A percentile compares a stretch with the other conserved stretches of the same genome.
Evolutionary conservation across 1,140 invertebrate genomes (phyloP).

Genomic region (Radopholus similis): DNA sequence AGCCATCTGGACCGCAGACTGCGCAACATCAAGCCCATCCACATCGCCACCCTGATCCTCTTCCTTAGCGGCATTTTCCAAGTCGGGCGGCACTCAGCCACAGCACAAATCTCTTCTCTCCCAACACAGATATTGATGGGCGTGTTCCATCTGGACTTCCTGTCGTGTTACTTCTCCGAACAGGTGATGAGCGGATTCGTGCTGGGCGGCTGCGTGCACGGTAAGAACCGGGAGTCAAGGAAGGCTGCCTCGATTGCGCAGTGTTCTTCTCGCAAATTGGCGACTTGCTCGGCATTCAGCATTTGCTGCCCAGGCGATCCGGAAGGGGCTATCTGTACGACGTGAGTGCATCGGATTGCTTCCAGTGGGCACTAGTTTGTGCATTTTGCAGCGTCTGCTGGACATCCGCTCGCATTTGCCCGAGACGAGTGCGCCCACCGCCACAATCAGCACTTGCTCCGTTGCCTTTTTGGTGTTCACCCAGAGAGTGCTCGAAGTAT

Average conservation of each 20-base stretch:
- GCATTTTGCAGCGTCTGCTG: slow-evolving; percentile 43
- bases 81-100: slow-evolving; percentile 13
- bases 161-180: slow-evolving; percentile 58
- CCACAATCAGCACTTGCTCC: slow-evolving; percentile 45
- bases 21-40: slow-evolving; percentile 41
- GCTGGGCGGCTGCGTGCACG: slow-evolving; percentile 51
- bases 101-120: not conserved
- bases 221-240: not conserved
- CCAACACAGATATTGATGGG: slow-evolving; percentile 47
- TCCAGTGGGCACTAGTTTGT: too few relatives aligned
- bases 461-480: slow-evolving; percentile 50
- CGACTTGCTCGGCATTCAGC: slow-evolving; percentile 48
- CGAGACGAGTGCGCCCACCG: slow-evolving; percentile 38
- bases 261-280: slow-evolving; percentile 58
- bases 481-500: slow-evolving; percentile 36
- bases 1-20: slow-evolving; percentile 6
- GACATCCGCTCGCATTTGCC: slow-evolving; percentile 41
- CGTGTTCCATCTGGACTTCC: slow-evolving; percentile 51
- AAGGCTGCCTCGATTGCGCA: not conserved
- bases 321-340: slow-evolving; percentile 47
- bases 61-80: slow-evolving; percentile 54
- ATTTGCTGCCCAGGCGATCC: slow-evolving; percentile 40
- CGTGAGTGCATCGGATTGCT: not conserved
- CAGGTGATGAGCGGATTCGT: slow-evolving; percentile 59
- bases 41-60: slow-evolving; percentile 53